Evolutionary conservation across 2,113 vertebrate genomes (phyloP).

Genomic region (Salvator merianae): DNA sequence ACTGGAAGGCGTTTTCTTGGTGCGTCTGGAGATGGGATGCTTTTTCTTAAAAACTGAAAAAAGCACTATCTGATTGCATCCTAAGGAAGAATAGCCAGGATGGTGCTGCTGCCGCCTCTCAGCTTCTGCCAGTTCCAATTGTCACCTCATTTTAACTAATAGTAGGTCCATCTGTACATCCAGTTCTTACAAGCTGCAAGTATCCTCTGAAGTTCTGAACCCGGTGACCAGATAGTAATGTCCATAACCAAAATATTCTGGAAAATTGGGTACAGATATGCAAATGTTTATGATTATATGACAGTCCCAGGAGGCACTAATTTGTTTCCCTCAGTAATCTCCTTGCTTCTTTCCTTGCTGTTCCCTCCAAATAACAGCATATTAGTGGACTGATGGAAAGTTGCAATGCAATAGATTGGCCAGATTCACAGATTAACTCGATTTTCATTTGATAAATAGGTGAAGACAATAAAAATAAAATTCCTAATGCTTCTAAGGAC

Average conservation of each 20-base stretch:
- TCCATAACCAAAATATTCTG: constrained; percentile 4
- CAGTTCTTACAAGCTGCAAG: not conserved
- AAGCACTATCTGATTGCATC: too few species aligned
- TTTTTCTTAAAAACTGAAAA: too few species aligned
- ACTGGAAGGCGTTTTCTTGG: too few species aligned
- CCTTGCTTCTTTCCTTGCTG: not conserved
- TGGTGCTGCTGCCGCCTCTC: too few species aligned
- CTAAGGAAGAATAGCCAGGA: too few species aligned
- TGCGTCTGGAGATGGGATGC: too few species aligned
- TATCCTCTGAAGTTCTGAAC: not conserved
- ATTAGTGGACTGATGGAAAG: not conserved
- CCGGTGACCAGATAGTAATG: not conserved
- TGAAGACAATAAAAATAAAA: not conserved
- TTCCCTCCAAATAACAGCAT: not conserved
- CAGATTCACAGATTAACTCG: not conserved
- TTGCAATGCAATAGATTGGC: not conserved
- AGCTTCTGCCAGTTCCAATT: too few species aligned
- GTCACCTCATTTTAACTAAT: too few species aligned
- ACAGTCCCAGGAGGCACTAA: not conserved
- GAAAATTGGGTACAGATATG: not conserved
- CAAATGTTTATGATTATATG: not conserved
- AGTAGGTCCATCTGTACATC: not conserved
- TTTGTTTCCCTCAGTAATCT: not conserved
- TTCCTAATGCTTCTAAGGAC: not conserved
- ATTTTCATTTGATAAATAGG: not conserved